Percentiles rank a stretch among this genome's conserved stretches.
phyloP scores from a whole-genome alignment of 1,140 invertebrate species.

The Brachionus rotundiformis region DNA sequence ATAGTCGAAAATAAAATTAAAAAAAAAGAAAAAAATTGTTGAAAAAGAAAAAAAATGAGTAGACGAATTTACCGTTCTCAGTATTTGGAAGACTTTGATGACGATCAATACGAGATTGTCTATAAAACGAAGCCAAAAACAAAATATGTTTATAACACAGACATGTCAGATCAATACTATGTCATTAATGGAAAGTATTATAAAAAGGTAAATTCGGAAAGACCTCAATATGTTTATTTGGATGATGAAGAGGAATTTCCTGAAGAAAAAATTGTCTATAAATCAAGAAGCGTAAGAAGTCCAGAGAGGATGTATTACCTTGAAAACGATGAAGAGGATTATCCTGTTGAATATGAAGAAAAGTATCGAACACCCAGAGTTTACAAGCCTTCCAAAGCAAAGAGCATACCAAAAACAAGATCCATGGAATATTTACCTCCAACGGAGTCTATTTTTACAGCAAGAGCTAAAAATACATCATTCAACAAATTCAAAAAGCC shows the following conservation, averaged over 20 bases:
- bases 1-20: background rate
- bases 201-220: background rate
- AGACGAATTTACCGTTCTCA: background rate
- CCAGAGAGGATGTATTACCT: background rate
- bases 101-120: conserved; percentile 2
- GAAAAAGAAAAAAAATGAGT: background rate
- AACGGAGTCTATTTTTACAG: background rate
- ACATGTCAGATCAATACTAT: conserved; percentile 8
- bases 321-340: background rate
- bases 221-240: background rate
- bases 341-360: background rate
- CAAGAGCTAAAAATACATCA: background rate
- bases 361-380: background rate
- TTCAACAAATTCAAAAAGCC: background rate
- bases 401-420: background rate
- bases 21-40: background rate
- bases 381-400: background rate
- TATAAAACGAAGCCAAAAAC: background rate
- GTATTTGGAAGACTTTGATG: background rate
- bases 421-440: background rate
- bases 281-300: background rate
- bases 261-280: background rate
- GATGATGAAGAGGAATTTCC: conserved; percentile 12
- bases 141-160: background rate
- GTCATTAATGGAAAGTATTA: conserved; percentile 36